Evolutionary conservation across 2,797 vertebrate species (phyloP).

Genomic region (Onychomys leucogaster): DNA sequence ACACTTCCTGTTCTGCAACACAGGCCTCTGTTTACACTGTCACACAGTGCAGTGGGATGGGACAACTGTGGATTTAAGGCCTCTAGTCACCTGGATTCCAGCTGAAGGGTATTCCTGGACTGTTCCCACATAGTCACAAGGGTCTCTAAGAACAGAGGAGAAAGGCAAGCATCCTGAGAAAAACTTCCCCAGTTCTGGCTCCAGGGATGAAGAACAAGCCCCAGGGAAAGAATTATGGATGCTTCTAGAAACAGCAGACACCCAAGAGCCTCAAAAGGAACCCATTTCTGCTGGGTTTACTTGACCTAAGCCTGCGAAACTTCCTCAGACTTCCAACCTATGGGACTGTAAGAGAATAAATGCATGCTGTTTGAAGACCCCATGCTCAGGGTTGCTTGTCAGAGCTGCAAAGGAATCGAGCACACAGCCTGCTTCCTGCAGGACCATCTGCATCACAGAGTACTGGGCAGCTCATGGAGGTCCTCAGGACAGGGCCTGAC

Average conservation of each 20-base stretch:
- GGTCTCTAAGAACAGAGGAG: background rate
- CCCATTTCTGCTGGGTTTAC: background rate
- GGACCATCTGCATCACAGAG: rapidly evolving
- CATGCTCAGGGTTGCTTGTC: background rate
- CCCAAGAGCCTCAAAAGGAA: background rate
- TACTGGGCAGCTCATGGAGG: background rate
- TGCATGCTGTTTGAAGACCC: background rate
- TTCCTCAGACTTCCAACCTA: background rate
- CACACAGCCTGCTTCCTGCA: background rate
- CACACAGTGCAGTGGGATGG: background rate
- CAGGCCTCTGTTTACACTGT: background rate
- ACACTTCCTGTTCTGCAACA: background rate
- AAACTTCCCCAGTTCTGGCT: background rate
- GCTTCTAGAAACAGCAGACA: background rate
- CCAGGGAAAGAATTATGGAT: background rate
- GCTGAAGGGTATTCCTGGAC: background rate
- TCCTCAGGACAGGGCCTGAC: background rate
- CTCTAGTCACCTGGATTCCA: background rate
- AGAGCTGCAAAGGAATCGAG: background rate
- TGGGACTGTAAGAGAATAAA: background rate
- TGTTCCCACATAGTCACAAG: background rate
- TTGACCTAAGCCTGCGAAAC: background rate
- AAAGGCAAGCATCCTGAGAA: background rate
- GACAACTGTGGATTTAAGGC: background rate
- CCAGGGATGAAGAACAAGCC: background rate